These are phyloP conservation scores for Chromoteleia sp. DNA, from an alignment of 2,888 invertebrate species.

Conservation along the genomic window DNA sequence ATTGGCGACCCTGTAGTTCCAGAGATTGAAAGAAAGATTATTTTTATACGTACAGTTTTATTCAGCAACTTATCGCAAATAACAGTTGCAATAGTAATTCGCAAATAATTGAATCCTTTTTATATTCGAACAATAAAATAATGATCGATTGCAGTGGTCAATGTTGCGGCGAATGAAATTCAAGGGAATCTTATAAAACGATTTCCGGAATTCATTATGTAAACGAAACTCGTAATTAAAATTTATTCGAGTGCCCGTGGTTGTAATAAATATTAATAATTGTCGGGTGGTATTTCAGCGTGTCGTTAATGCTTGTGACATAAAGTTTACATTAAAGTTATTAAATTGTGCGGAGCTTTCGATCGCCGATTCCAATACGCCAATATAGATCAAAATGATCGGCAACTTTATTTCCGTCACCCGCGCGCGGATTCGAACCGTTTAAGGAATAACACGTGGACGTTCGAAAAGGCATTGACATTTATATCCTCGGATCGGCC, in stretches of 20 bases:
- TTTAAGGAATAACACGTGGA: conserved; percentile 38
- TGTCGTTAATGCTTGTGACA: conserved; percentile 4
- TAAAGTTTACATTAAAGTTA: conserved; percentile 14
- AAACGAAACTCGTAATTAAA: conserved; percentile 37
- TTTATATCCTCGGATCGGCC: conserved; percentile 40
- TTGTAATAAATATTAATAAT: conserved; percentile 29
- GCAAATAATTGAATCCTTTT: too few species aligned
- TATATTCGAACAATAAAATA: conserved; percentile 1
- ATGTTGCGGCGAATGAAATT: conserved; percentile 10
- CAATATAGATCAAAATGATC: not conserved
- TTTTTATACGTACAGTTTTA: too few species aligned
- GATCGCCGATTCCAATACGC: not conserved
- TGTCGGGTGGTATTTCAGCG: conserved; percentile 4
- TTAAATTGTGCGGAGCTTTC: not conserved
- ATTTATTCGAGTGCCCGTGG: conserved; percentile 14
- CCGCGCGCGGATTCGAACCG: not conserved
- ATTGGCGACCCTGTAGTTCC: conserved; percentile 7
- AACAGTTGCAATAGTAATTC: too few species aligned
- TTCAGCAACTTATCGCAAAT: too few species aligned
- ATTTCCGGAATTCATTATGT: conserved; percentile 30
- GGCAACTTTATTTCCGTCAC: not conserved
- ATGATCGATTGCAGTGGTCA: conserved; percentile 6
- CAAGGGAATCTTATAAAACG: conserved; percentile 17
- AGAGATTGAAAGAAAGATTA: too few species aligned
- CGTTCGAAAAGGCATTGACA: conserved; percentile 58